Percentiles rank a stretch among this genome's conserved stretches.
These are phyloP conservation scores for Zygaena filipendulae DNA, from an alignment of 2,888 invertebrate genomes.

Conservation along the genomic window DNA sequence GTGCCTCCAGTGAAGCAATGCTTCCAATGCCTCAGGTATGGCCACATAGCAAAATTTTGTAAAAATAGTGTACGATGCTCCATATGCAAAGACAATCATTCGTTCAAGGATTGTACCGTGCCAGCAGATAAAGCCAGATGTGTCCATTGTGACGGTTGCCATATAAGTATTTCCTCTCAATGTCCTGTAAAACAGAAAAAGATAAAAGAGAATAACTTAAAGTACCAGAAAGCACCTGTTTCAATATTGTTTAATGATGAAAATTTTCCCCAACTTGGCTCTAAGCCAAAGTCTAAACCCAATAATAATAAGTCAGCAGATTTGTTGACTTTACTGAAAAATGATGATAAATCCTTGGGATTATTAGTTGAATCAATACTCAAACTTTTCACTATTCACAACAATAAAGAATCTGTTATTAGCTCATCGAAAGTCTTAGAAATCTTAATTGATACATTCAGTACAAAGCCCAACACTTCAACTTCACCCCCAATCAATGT, in stretches of 20 bases:
- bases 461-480: no score
- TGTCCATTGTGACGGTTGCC: slow-evolving; percentile 7
- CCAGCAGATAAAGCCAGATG: slow-evolving; percentile 3
- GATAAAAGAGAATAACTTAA: slow-evolving; percentile 7
- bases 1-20: slow-evolving; percentile 12
- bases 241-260: background rate
- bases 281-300: no score
- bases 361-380: slow-evolving; percentile 1
- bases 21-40: slow-evolving; percentile 10
- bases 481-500: no score
- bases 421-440: slow-evolving; percentile 4
- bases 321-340: background rate
- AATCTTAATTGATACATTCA: slow-evolving; percentile 1
- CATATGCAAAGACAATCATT: slow-evolving; percentile 7
- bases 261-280: background rate
- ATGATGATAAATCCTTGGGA: background rate
- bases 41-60: slow-evolving; percentile 12
- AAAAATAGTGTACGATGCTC: slow-evolving; percentile 11
- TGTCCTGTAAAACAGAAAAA: slow-evolving; percentile 9
- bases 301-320: background rate
- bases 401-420: no score
- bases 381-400: slow-evolving; percentile 4
- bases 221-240: no score
- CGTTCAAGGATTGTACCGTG: slow-evolving; percentile 7
- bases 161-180: slow-evolving; percentile 6